Evolutionary conservation across 2,797 vertebrate species (phyloP).

Genomic region (Falco rusticolus): DNA sequence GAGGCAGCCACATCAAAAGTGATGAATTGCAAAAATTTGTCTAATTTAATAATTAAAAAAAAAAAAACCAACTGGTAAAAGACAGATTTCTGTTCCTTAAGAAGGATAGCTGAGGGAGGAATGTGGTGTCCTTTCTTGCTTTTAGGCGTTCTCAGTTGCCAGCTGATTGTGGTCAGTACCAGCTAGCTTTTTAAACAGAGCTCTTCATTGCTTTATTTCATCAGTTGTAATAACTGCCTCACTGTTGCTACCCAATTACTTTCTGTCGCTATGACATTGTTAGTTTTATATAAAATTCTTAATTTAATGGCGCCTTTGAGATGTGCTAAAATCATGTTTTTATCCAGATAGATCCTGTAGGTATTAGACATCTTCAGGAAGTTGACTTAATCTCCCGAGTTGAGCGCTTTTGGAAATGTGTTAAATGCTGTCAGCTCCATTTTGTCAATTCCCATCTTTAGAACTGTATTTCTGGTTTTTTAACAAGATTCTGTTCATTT

Average conservation of each 20-base stretch:
- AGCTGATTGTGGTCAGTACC: background rate
- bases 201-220: background rate
- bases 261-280: conserved; percentile 1
- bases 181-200: background rate
- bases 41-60: background rate
- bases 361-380: background rate
- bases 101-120: background rate
- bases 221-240: background rate
- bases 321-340: background rate
- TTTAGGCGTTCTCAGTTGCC: background rate
- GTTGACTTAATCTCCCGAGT: background rate
- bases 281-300: conserved; percentile 13
- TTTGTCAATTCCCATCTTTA: background rate
- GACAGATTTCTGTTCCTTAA: background rate
- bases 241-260: conserved; percentile 4
- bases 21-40: background rate
- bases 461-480: background rate
- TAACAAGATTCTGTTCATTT: background rate
- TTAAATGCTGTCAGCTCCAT: background rate
- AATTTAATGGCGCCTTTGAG: background rate
- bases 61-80: background rate
- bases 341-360: background rate
- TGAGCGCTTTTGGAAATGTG: background rate
- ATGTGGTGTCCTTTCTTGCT: background rate
- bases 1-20: background rate